phyloP scores from a whole-genome alignment of 2,797 vertebrate species.

The Halcyon chelicuti region DNA sequence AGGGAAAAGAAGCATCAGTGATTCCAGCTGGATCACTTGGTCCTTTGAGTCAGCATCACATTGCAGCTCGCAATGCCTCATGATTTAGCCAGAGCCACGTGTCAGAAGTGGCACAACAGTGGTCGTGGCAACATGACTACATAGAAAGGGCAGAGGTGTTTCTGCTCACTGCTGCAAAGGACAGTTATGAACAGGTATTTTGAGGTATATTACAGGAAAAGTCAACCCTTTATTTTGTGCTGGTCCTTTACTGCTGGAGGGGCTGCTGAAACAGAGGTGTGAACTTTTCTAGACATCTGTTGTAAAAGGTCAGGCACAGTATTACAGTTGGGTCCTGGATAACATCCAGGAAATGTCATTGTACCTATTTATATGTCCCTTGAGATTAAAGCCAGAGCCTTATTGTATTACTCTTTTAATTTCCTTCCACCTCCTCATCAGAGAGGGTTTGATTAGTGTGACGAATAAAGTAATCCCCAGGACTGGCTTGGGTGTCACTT shows the following conservation, averaged over 20 bases:
- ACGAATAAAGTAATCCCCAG: neutral
- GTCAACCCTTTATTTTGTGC: neutral
- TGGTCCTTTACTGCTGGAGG: neutral
- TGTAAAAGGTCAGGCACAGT: slow-evolving; percentile 13
- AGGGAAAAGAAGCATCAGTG: neutral
- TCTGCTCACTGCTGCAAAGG: neutral
- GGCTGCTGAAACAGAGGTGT: neutral
- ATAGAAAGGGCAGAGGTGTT: neutral
- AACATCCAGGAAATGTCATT: neutral
- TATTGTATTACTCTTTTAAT: neutral
- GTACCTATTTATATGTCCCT: slow-evolving; percentile 25
- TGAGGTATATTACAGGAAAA: neutral
- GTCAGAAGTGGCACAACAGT: neutral
- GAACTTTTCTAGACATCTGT: neutral
- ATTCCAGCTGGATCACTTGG: neutral
- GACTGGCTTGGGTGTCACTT: neutral
- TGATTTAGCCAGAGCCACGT: neutral
- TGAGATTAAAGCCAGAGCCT: neutral
- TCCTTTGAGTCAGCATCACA: neutral
- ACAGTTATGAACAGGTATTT: neutral
- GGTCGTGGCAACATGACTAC: rapidly evolving
- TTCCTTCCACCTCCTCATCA: neutral
- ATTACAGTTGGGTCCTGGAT: neutral
- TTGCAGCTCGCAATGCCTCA: neutral
- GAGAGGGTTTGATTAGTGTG: neutral